A percentile compares a stretch with the other conserved stretches of the same genome.
Evolutionary conservation across 64 coral and sea anemone genomes (phyloP).

Genomic region (Montipora foliosa): DNA sequence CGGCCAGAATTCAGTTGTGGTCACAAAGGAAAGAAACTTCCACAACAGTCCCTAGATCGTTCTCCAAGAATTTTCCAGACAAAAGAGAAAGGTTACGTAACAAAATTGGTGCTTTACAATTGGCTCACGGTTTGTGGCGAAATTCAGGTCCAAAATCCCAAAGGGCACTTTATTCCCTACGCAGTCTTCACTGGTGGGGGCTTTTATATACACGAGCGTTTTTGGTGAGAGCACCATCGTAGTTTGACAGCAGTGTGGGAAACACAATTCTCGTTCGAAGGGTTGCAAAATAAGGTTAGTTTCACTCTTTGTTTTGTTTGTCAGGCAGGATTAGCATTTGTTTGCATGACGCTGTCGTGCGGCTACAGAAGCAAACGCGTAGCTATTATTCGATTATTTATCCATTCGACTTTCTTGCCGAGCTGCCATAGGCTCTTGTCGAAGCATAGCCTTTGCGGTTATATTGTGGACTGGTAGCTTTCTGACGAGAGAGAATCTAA

Average conservation of each 20-base stretch:
- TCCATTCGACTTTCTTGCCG: too few relatives aligned
- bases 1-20: not conserved
- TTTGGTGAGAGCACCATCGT: not conserved
- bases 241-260: not conserved
- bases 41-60: not conserved
- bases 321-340: not conserved
- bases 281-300: not conserved
- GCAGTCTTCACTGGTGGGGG: not conserved
- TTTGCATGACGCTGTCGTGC: not conserved
- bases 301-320: not conserved
- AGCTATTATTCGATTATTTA: too few relatives aligned
- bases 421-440: too few relatives aligned
- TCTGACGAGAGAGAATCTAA: too few relatives aligned
- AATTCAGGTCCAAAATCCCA: too few relatives aligned
- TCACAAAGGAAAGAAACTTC: not conserved
- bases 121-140: not conserved
- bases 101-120: not conserved
- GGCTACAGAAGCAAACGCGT: not conserved
- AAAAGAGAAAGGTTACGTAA: slow-evolving; percentile 9
- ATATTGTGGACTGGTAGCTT: too few relatives aligned
- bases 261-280: not conserved
- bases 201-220: not conserved
- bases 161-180: too few relatives aligned
- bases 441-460: too few relatives aligned
- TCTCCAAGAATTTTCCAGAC: not conserved